These are phyloP conservation scores for Drosophila sordidula DNA, from an alignment of 2,888 invertebrate species.

Conservation along the genomic window DNA sequence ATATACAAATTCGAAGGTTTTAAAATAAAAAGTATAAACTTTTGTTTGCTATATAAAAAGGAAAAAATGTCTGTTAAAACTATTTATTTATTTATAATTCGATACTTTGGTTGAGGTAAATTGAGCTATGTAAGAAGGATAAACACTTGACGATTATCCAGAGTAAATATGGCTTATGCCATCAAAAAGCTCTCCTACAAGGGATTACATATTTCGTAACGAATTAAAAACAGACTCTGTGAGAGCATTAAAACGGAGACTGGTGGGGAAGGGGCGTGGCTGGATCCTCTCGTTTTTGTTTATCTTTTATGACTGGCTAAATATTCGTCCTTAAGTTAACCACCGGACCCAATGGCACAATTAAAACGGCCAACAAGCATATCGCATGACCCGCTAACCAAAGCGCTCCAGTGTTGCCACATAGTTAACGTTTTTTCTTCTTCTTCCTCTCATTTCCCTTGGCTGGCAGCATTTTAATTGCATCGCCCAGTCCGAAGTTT, in stretches of 20 bases:
- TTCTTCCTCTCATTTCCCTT: background rate
- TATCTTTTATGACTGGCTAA: constrained; percentile 27
- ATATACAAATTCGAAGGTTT: no score
- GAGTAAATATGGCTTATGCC: no score
- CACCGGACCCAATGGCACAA: constrained; percentile 37
- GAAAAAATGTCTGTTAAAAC: no score
- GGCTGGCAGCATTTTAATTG: constrained; percentile 44
- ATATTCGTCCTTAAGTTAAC: constrained; percentile 37
- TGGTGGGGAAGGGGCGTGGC: background rate
- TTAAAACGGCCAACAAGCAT: constrained; percentile 51
- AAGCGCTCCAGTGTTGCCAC: background rate
- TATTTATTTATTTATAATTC: no score
- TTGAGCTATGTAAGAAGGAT: no score
- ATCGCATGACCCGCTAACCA: constrained; percentile 34
- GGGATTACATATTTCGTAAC: no score
- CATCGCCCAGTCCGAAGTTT: constrained; percentile 12
- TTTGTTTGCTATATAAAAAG: no score
- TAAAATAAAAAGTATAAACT: no score
- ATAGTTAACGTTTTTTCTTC: background rate
- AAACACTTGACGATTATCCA: no score
- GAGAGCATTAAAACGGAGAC: background rate
- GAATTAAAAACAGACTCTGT: background rate
- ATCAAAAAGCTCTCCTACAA: no score
- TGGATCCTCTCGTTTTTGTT: constrained; percentile 1
- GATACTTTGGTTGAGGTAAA: no score